Evolutionary conservation across 2,888 invertebrate species (phyloP), one percentile per base, ranked within the genome.

Genomic region (Lacanobia wlatinum): DNA sequence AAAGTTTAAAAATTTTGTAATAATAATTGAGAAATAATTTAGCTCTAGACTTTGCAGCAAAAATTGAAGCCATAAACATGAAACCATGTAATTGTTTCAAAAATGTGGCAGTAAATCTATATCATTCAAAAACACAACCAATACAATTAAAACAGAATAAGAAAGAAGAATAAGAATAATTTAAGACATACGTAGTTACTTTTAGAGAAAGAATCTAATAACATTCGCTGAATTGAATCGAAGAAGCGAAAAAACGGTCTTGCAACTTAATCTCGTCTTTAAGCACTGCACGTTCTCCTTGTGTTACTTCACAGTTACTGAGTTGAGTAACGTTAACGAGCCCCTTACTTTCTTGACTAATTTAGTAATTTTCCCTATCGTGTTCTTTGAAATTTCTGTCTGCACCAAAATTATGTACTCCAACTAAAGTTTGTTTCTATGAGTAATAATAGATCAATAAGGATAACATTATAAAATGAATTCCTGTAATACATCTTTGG

Each of bases 241-340:
- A 61, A 48, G 14, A 40, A 40, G 7, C 1, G 10, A 10, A 62
- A 60, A 62, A 52, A 59, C 46, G 12, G 21, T 63, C 69, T 65
- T 67, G 10, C 55, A 72, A 68, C 58, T 76, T 60, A 72, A 72
- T 62, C 67, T 68, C 67, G 50, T 53, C 10, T 63, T 43, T 58
- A 73, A 79, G 63, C 73, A 62, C 40, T 55, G 65, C 76, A 77
- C 61, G 53, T 82, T 59, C 67, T 56, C 21, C 46, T 66, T 76
- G 52, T 62, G 64, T 67, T 68, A 73, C 71, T 78, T 55, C 52
- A 70, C 10, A 73, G 62, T 80, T 61, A 66, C 56, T 53, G 53
- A 64, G 68, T 60, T 56, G 53, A 59, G n/a, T 38, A 38, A 73
- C 61, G 62, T 67, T 71, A 80, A 65, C 58, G 43, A 72, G 52